Percentiles rank a stretch among this genome's conserved stretches.
Evolutionary conservation across 1,140 invertebrate genomes (phyloP).

Genomic region (Bombyx mori): DNA sequence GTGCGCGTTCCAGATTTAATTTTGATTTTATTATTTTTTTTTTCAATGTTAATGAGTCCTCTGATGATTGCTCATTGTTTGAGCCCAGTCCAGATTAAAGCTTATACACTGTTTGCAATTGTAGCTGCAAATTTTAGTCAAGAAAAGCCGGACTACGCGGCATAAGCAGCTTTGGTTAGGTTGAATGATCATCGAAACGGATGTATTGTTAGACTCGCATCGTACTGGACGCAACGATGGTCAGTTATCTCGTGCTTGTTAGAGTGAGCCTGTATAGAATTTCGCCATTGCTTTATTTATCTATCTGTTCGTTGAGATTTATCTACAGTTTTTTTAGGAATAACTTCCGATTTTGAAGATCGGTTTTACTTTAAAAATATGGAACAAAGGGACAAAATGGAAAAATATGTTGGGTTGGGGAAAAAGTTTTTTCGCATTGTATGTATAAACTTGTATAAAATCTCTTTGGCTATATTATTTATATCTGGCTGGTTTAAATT

Average conservation of each 20-base stretch:
- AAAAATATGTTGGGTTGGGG: neutral
- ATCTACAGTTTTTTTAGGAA: neutral
- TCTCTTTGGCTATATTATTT: no score
- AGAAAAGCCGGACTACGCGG: neutral
- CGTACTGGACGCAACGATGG: conserved; percentile 29
- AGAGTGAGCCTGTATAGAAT: conserved; percentile 19
- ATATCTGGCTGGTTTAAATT: no score
- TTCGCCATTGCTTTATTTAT: conserved; percentile 19
- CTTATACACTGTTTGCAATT: no score
- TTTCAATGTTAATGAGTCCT: no score
- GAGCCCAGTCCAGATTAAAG: no score
- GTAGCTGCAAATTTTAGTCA: no score
- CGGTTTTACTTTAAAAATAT: neutral
- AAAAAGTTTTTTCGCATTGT: no score
- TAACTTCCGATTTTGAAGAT: neutral
- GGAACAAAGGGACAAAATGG: neutral
- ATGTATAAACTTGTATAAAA: no score
- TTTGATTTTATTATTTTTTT: no score
- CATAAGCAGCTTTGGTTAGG: conserved; percentile 45
- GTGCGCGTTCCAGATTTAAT: no score
- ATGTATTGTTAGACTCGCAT: conserved; percentile 34
- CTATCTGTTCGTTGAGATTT: no score
- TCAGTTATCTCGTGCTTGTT: conserved; percentile 30
- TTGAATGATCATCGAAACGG: conserved; percentile 49
- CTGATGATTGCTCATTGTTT: no score